Percentiles rank a stretch among this genome's conserved stretches.
phyloP scores from a whole-genome alignment of 2,113 vertebrate genomes.

The Porphyrio hochstetteri region DNA sequence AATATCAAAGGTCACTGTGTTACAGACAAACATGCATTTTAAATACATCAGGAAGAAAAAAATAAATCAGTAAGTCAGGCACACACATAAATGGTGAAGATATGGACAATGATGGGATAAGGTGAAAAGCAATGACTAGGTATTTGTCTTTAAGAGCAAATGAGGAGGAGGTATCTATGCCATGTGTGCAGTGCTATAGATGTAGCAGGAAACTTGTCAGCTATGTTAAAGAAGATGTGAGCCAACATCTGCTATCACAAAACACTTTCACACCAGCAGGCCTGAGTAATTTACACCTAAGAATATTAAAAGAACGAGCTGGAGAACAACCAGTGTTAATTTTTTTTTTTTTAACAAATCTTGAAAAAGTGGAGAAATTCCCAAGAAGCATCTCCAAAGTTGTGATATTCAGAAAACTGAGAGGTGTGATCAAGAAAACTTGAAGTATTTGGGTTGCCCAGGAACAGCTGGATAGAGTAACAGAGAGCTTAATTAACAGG shows the following conservation, averaged over 20 bases:
- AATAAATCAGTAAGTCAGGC: background rate
- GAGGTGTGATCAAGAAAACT: background rate
- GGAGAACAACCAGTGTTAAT: background rate
- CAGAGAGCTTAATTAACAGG: background rate
- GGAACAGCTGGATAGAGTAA: background rate
- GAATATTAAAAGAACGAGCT: background rate
- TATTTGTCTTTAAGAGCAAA: background rate
- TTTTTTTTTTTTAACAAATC: background rate
- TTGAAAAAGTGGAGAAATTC: background rate
- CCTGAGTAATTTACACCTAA: background rate
- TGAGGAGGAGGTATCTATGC: background rate
- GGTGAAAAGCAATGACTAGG: background rate
- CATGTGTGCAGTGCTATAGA: background rate
- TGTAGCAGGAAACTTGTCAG: background rate
- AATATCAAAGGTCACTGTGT: conserved; percentile 39
- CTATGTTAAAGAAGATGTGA: background rate
- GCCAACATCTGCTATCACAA: background rate
- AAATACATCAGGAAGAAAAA: background rate
- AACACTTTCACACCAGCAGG: background rate
- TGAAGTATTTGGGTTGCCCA: background rate
- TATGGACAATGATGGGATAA: background rate
- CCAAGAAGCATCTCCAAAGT: background rate
- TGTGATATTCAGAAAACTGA: background rate
- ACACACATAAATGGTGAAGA: background rate
- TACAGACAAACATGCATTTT: background rate